Evolutionary conservation across 2,113 vertebrate genomes (phyloP), one percentile per base, ranked within the genome.

Genomic region (Cyanocitta stelleri): DNA sequence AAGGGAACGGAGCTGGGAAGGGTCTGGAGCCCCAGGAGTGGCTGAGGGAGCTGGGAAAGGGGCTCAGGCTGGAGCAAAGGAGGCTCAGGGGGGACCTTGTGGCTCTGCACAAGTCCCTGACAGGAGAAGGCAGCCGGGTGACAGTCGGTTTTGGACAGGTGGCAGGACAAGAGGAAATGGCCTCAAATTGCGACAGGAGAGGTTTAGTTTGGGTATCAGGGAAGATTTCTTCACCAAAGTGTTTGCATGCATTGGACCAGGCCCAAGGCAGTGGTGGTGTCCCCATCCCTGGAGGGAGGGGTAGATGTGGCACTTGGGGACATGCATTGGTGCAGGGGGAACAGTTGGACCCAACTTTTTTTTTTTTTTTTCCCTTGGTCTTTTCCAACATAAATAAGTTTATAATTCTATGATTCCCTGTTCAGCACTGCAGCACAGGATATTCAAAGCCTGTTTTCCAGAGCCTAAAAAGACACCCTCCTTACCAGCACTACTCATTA

Each of bases 341-440:
- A 16, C 2, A 1, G 5, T 0, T 46, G 61, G 4, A 61, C 5
- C n/a, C 55, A 18, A 9, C 2, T 12, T 41, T 41, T 11, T 29
- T 16, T 11, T 29, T 16, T 52, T 6, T 43, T 33, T 9, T 0
- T 12, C 15, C 18, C 11, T 55, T 43, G 17, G 9, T 27, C 26
- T 76, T 62, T 62, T 56, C 48, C 48, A 63, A 2, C 32, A 4
- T 20, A 43, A 76, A 49, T 16, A 46, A 48, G 9, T 56, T 30
- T 1, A 3, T 6, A 46, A 76, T 48, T 35, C 41, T 18, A 0
- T 11, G 18, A 62, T 55, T 23, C 15, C 48, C 27, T 55, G 30
- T 11, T 35, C 41, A 43, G 12, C 87, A 18, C 11, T 26, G 62
- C 62, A 75, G 39, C 41, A 23, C 63, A 55, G n/a, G 17, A 32